Percentiles rank a stretch among this genome's conserved stretches.
These are phyloP conservation scores for Helobdella robusta DNA, from an alignment of 2,888 invertebrate genomes.

Conservation along the genomic window DNA sequence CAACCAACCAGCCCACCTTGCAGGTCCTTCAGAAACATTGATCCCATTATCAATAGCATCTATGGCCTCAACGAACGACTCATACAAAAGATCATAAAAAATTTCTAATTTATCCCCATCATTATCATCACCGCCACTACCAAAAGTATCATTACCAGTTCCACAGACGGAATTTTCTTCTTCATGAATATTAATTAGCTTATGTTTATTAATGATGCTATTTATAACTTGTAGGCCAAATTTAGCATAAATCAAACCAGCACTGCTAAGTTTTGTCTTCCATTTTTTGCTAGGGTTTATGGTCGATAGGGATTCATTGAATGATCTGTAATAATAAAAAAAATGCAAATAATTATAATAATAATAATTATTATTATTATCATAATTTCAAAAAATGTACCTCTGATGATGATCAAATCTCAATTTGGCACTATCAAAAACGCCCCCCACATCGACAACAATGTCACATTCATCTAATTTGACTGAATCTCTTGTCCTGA, in stretches of 20 bases:
- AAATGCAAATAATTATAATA: not conserved
- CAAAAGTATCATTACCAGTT: too few species aligned
- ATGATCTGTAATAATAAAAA: conserved; percentile 41
- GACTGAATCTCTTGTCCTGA: conserved; percentile 55
- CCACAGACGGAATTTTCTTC: too few species aligned
- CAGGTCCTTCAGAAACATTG: conserved; percentile 61
- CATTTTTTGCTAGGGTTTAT: conserved; percentile 43
- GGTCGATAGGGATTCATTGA: conserved; percentile 48
- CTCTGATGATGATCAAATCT: conserved; percentile 91
- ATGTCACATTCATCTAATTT: conserved; percentile 73
- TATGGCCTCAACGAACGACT: conserved; percentile 77
- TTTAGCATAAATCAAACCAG: conserved; percentile 80
- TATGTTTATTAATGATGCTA: not conserved
- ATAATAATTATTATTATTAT: not conserved
- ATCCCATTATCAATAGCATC: conserved; percentile 98
- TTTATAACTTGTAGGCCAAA: conserved; percentile 66
- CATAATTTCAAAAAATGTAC: conserved; percentile 40
- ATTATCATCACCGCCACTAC: conserved; percentile 27
- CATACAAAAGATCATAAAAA: conserved; percentile 61
- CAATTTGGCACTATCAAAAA: conserved; percentile 65
- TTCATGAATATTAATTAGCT: not conserved
- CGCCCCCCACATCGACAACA: conserved; percentile 86
- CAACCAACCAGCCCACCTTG: conserved; percentile 37
- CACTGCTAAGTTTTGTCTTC: conserved; percentile 73
- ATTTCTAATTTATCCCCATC: conserved; percentile 39